Evolutionary conservation across 2,888 invertebrate genomes (phyloP), one percentile per base, ranked within the genome.

Genomic region (Patella caerulea): DNA sequence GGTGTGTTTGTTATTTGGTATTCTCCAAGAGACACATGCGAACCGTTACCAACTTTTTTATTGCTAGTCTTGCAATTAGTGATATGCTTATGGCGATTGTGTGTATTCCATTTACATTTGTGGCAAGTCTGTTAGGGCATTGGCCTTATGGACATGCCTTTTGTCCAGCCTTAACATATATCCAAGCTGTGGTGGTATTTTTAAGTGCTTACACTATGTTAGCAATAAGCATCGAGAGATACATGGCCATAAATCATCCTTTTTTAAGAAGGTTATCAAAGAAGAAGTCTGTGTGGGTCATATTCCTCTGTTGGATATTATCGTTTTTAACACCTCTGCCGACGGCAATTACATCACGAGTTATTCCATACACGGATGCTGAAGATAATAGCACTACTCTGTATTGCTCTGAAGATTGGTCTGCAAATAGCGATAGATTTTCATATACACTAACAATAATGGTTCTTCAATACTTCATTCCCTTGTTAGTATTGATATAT

Each of bases 211-310:
- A 97, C 91, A 97, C 97, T 0, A 91, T 97, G 88, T 95, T 97
- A 53, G 96, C 97, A 69, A 96, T 98, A 90, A 96, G 96, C 83
- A 94, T 96, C 77, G 97, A 98, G 92, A 94, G 97, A n/a, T 97
- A 96, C 89, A 94, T 96, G 91, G 96, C 96, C 75, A 97, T 97
- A 81, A 95, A 97, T 94, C 95, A 96, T 93, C 97, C 97, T 0
- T 91, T 97, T 76, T 93, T 94, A 83, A 96, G 96, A 0, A 93
- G 96, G 54, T 94, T 97, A 88, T 95, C 95, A 52, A 95, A 95
- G 88, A 93, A 93, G 55, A 93, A 94, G 17, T 95, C 95, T 0
- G 94, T 94, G 81, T 89, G 94, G 78, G 94, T 95, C 72, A 95
- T 96, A 56, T 92, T 93, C 0, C 91, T 93, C 0, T 95, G 96